phyloP scores from a whole-genome alignment of 2,113 vertebrate genomes.

The Rhagologus leucostigma region DNA sequence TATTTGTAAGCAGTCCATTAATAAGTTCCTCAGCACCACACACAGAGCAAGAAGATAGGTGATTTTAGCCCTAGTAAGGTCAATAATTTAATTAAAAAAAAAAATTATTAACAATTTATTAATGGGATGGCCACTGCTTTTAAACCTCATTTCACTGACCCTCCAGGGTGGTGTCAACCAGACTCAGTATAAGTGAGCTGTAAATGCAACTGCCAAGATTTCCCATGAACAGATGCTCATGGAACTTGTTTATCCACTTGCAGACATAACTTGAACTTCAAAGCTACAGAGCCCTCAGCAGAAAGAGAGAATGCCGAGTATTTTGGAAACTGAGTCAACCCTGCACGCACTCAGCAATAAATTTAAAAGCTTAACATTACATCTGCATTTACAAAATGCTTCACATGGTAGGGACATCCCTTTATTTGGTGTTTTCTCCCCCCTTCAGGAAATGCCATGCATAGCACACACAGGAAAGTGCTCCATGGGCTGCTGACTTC shows the following conservation, averaged over 20 bases:
- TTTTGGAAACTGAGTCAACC: neutral
- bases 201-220: neutral
- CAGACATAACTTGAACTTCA: neutral
- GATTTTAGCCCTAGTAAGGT: neutral
- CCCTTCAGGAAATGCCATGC: constrained; percentile 13
- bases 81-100: neutral
- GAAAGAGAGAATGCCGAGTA: neutral
- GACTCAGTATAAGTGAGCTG: neutral
- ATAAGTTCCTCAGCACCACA: neutral
- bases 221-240: neutral
- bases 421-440: neutral
- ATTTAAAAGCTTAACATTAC: neutral
- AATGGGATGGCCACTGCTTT: neutral
- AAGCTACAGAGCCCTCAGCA: neutral
- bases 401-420: neutral
- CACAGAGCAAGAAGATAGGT: neutral
- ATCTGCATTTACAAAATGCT: neutral
- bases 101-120: neutral
- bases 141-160: neutral
- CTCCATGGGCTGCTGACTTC: neutral
- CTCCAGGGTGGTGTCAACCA: neutral
- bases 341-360: neutral
- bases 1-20: neutral
- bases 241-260: neutral
- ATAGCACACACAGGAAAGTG: neutral